Percentiles rank a stretch among this genome's conserved stretches.
Conservation (phyloP, 2,888 invertebrate genomes). For the Habroteleia sp. region DNA sequence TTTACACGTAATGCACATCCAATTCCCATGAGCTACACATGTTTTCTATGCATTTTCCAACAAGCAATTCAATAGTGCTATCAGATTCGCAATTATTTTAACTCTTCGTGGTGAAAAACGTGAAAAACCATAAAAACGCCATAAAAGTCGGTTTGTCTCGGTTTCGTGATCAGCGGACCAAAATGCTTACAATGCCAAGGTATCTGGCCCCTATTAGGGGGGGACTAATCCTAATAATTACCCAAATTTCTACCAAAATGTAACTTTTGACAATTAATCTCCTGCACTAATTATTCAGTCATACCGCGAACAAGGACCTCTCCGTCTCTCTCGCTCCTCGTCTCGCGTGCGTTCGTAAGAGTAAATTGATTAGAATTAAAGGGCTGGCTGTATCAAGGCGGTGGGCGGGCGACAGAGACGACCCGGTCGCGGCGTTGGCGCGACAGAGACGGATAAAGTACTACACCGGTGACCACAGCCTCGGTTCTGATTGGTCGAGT, state of each 20-base stretch:
- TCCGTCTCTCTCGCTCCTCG: constrained; percentile 58
- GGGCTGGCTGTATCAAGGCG: constrained; percentile 69
- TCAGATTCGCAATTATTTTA: too few species aligned
- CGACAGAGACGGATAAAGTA: constrained; percentile 67
- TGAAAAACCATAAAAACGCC: too few species aligned
- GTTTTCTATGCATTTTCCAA: too few species aligned
- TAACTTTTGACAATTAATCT: constrained; percentile 77
- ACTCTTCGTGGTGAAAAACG: too few species aligned
- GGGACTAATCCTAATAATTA: constrained; percentile 7
- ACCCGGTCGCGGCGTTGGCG: constrained; percentile 57
- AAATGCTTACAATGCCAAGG: too few species aligned
- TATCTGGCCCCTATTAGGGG: too few species aligned
- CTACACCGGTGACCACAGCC: constrained; percentile 81
- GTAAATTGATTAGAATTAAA: constrained; percentile 81
- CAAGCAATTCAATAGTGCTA: too few species aligned
- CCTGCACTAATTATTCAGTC: constrained; percentile 78
- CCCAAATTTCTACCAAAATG: constrained; percentile 70
- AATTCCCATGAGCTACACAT: too few species aligned
- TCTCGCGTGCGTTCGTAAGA: constrained; percentile 70
- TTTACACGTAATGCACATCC: too few species aligned
- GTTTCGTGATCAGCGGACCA: too few species aligned
- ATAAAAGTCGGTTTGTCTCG: too few species aligned
- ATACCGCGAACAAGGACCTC: constrained; percentile 68
- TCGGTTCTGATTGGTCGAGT: constrained; percentile 81
- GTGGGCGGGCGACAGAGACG: constrained; percentile 61